phyloP scores from a whole-genome alignment of 2,797 vertebrate species.

The Tokudaia muenninki region DNA sequence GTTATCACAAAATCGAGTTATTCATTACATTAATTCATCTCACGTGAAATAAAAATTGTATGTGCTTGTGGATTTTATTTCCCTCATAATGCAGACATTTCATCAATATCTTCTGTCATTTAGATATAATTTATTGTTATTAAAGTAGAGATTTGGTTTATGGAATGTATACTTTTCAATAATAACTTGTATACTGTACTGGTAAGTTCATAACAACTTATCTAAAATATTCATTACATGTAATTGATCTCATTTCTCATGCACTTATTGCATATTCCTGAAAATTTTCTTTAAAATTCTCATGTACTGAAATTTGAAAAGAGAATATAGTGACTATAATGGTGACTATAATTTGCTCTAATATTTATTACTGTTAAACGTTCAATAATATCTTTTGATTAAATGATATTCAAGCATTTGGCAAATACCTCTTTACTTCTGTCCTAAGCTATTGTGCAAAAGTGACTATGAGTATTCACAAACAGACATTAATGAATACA shows the following conservation, averaged over 20 bases:
- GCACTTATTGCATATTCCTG: neutral
- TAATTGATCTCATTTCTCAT: neutral
- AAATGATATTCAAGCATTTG: neutral
- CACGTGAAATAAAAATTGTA: constrained; percentile 40
- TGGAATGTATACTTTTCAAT: neutral
- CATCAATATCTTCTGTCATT: neutral
- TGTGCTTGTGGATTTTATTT: neutral
- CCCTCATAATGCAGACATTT: neutral
- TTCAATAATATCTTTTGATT: neutral
- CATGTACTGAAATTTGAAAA: neutral
- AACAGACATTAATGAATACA: neutral
- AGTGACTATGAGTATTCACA: neutral
- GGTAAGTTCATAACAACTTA: neutral
- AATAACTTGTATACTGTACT: neutral
- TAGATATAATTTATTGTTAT: constrained; percentile 4
- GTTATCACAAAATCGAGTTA: neutral
- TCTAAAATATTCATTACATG: neutral
- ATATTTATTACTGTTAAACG: neutral
- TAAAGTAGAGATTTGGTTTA: constrained; percentile 8
- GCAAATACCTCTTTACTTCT: neutral
- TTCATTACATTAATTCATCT: neutral
- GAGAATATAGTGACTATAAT: neutral
- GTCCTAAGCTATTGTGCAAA: neutral
- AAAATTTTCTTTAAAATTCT: neutral
- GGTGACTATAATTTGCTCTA: neutral